Base-by-base conservation (phyloP, 2,888 invertebrate species). In the Halictus ligatus region DNA sequence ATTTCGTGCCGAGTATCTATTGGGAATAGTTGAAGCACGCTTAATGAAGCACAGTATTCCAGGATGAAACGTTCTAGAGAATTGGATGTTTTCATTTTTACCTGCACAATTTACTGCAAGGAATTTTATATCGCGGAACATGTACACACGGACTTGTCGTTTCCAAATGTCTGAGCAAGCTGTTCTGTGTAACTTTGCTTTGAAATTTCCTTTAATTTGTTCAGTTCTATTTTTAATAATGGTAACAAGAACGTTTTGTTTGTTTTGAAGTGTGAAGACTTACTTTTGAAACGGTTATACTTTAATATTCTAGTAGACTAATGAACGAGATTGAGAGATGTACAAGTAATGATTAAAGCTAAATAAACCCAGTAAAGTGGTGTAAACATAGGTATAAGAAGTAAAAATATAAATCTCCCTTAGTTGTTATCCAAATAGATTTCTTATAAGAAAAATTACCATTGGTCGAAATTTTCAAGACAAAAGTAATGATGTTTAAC, bases 21-120 rank as follows among this genome's bases (percentile, higher is more conserved):
- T 18, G 73, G 58, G 35, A 60, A 71, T 72, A 58, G 69, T 72
- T 58, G 21, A 21, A 73, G 46, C 72, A 15, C 13, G 13, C 15
- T 18, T 67, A 77, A 54, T 18, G 18, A 54, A 21, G 67, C n/a
- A 6, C 48, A 78, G n/a, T 50, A 21, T n/a, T 54, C 54, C 13
- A 7, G 15, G 25, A 4, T 67, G 69, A 69, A 77, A 46, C 50
- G 18, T n/a, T 80, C 54, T 64, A 29, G 60, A 64, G 60, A 64
- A 64, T 64, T 64, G 29, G 60, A 64, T 6, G 60, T 25, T 25
- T 25, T 29, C 25, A 13, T 13, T 64, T 64, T 25, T 15, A 64
- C 13, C 60, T 6, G 25, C 29, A 64, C 60, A 15, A n/a, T 25
- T n/a, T 5, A 1, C 60, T 60, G 25, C 60, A 25, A 13, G n/a